These are phyloP conservation scores for Micromesistius poutassou DNA, from an alignment of 2,797 vertebrate species.

Conservation along the genomic window DNA sequence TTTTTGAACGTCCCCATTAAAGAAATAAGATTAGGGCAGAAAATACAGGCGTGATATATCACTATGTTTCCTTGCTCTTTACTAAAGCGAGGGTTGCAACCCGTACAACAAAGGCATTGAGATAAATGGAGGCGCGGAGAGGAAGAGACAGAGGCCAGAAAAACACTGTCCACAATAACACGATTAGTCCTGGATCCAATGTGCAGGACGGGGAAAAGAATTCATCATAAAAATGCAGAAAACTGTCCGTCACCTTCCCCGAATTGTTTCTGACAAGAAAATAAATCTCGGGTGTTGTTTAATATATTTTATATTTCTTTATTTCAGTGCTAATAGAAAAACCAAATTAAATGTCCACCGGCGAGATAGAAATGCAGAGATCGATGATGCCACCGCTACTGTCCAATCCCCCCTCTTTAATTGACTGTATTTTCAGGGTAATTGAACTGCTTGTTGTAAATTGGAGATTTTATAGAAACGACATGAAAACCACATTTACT, in stretches of 20 bases:
- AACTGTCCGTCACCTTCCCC: constrained; percentile 95
- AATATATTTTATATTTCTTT: constrained; percentile 99
- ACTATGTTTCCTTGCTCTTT: constrained; percentile 94
- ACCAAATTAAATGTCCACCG: constrained; percentile 99
- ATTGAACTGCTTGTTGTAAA: constrained; percentile 99
- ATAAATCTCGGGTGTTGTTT: constrained; percentile 99
- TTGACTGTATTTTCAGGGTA: constrained; percentile 99
- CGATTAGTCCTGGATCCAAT: constrained; percentile 86
- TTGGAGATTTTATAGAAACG: constrained; percentile 99
- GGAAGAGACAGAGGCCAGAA: constrained; percentile 93
- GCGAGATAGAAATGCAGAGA: constrained; percentile 99
- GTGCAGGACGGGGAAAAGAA: constrained; percentile 87
- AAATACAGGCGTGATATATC: constrained; percentile 97
- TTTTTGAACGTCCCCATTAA: constrained; percentile 93
- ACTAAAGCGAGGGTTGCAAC: constrained; percentile 94
- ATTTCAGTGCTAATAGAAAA: constrained; percentile 99
- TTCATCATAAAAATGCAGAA: constrained; percentile 92
- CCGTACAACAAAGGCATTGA: constrained; percentile 97
- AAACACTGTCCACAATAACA: constrained; percentile 93
- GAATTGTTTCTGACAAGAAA: constrained; percentile 99
- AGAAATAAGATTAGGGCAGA: constrained; percentile 98
- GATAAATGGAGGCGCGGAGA: constrained; percentile 95
- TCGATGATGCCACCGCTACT: constrained; percentile 99
- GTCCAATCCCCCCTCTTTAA: constrained; percentile 99
- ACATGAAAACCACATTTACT: constrained; percentile 99